Conservation (phyloP, 2,113 vertebrate genomes). For the Rhagologus leucostigma region DNA sequence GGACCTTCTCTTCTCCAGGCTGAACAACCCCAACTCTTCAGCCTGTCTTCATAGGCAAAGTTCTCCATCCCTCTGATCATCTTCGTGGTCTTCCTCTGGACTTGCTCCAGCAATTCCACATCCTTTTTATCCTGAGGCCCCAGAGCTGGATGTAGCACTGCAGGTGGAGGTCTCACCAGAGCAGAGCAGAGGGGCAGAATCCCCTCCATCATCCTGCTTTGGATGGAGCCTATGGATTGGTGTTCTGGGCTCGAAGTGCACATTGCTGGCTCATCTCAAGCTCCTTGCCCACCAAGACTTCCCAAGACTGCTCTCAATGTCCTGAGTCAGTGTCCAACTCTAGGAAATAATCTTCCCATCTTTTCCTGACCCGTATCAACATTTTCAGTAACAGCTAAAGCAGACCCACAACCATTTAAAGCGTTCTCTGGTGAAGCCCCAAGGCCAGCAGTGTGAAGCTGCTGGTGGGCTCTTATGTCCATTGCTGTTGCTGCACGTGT, state of each 20-base stretch:
- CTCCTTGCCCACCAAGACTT: neutral
- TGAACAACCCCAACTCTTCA: neutral
- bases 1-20: neutral
- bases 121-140: neutral
- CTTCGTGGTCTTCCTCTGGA: neutral
- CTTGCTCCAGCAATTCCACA: neutral
- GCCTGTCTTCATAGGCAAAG: neutral
- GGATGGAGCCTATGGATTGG: fast-evolving
- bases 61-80: neutral
- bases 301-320: neutral
- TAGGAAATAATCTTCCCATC: neutral
- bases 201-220: neutral
- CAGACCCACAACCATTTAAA: neutral
- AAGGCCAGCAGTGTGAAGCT: neutral
- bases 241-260: neutral
- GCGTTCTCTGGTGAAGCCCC: neutral
- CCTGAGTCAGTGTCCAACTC: neutral
- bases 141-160: neutral
- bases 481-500: neutral
- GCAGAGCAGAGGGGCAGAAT: neutral
- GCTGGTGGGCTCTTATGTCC: neutral
- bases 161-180: neutral
- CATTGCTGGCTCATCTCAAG: neutral
- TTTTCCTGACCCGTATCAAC: neutral
- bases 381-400: neutral